phyloP scores from a whole-genome alignment of 2,113 vertebrate genomes.

The Heteronetta atricapilla region DNA sequence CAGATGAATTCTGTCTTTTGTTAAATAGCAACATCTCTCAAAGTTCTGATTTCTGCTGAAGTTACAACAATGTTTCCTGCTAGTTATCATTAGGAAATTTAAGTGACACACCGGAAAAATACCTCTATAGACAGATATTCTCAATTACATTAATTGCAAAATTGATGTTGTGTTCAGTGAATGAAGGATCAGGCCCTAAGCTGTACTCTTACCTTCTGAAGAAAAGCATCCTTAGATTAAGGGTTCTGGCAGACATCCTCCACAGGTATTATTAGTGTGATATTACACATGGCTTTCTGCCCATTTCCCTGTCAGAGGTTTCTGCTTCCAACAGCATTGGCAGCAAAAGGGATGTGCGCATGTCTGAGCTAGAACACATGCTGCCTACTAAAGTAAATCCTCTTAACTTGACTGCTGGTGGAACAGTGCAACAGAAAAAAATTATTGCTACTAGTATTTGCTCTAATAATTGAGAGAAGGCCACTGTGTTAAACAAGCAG shows the following conservation, averaged over 20 bases:
- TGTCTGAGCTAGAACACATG: too few relatives aligned
- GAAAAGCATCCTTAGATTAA: not conserved
- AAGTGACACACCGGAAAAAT: not conserved
- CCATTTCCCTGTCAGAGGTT: not conserved
- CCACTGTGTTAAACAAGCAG: not conserved
- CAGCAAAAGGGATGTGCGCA: too few relatives aligned
- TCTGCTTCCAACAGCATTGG: too few relatives aligned
- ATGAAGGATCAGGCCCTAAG: not conserved
- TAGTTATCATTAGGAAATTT: not conserved
- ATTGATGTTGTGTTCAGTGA: fast-evolving
- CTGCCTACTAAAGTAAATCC: not conserved
- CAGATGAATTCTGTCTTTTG: not conserved
- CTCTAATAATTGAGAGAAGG: not conserved
- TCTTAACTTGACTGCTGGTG: fast-evolving
- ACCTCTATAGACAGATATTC: fast-evolving
- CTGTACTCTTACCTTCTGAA: not conserved
- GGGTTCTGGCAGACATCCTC: not conserved
- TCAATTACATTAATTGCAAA: not conserved
- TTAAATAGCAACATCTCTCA: not conserved
- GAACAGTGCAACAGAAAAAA: not conserved
- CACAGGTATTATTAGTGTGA: fast-evolving
- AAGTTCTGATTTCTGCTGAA: not conserved
- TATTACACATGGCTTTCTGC: fast-evolving
- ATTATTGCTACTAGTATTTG: not conserved
- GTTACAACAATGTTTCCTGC: not conserved